A percentile compares a stretch with the other conserved stretches of the same genome.
Conservation (phyloP, 2,113 vertebrate species). For the Lutjanus erythropterus region DNA sequence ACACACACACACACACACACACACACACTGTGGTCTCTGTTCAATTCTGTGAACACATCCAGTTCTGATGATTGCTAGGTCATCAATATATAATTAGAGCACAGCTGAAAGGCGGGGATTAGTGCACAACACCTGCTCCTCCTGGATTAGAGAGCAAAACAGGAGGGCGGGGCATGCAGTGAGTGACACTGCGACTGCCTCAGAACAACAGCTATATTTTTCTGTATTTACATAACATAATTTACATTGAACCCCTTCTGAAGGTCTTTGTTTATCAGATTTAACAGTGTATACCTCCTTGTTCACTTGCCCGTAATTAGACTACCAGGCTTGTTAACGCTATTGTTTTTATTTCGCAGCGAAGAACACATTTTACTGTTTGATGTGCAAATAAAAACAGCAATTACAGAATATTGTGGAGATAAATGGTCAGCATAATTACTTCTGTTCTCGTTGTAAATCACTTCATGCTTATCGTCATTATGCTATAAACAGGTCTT, state of each 20-base stretch:
- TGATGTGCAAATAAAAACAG: slow-evolving; percentile 65
- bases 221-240: not conserved
- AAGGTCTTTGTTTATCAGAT: slow-evolving; percentile 38
- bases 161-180: slow-evolving; percentile 28
- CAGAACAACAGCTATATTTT: not conserved
- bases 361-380: slow-evolving; percentile 41
- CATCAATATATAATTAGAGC: slow-evolving; percentile 80
- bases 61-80: slow-evolving; percentile 68
- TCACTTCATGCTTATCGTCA: slow-evolving; percentile 45
- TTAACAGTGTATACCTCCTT: not conserved
- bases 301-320: slow-evolving; percentile 42
- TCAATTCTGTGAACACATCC: slow-evolving; percentile 23
- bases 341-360: slow-evolving; percentile 39
- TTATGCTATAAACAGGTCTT: slow-evolving; percentile 40
- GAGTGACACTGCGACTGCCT: slow-evolving; percentile 9
- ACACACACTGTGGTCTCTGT: slow-evolving; percentile 2
- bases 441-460: slow-evolving; percentile 47
- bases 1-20: not conserved
- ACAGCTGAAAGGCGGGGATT: slow-evolving; percentile 76
- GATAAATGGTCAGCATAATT: slow-evolving; percentile 63
- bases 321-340: slow-evolving; percentile 11
- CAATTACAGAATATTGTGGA: slow-evolving; percentile 66
- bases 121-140: slow-evolving; percentile 78
- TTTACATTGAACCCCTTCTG: slow-evolving; percentile 42
- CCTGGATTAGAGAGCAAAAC: slow-evolving; percentile 73